phyloP scores from a whole-genome alignment of 2,113 vertebrate genomes.

The Myrmophylax atrothorax region DNA sequence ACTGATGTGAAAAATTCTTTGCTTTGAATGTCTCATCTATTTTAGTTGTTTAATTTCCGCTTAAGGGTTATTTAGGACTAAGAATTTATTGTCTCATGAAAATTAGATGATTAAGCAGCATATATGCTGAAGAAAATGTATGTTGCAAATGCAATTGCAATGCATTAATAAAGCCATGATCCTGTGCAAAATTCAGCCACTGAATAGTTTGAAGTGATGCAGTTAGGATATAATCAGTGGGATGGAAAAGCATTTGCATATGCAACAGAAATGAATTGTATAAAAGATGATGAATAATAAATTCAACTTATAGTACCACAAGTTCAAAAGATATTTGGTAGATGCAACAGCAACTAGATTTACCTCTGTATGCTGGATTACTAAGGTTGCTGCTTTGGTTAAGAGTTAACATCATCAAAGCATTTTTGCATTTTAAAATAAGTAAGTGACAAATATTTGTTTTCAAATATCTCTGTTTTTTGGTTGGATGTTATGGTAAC shows the following conservation, averaged over 20 bases:
- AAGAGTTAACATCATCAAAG: background rate
- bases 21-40: background rate
- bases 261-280: background rate
- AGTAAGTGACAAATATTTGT: background rate
- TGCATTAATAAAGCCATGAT: background rate
- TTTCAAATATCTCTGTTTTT: background rate
- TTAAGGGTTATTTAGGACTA: background rate
- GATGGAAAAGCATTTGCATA: background rate
- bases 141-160: background rate
- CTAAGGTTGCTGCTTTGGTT: background rate
- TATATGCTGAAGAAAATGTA: background rate
- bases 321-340: background rate
- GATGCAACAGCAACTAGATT: background rate
- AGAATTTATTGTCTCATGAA: background rate
- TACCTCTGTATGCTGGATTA: background rate
- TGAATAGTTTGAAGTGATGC: background rate
- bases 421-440: background rate
- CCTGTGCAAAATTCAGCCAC: background rate
- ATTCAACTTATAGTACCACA: background rate
- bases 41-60: background rate
- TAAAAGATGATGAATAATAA: background rate
- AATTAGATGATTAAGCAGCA: background rate
- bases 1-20: background rate
- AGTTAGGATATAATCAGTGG: background rate
- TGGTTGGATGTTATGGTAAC: background rate